phyloP scores from a whole-genome alignment of 2,113 vertebrate genomes.

The Cettia cetti region DNA sequence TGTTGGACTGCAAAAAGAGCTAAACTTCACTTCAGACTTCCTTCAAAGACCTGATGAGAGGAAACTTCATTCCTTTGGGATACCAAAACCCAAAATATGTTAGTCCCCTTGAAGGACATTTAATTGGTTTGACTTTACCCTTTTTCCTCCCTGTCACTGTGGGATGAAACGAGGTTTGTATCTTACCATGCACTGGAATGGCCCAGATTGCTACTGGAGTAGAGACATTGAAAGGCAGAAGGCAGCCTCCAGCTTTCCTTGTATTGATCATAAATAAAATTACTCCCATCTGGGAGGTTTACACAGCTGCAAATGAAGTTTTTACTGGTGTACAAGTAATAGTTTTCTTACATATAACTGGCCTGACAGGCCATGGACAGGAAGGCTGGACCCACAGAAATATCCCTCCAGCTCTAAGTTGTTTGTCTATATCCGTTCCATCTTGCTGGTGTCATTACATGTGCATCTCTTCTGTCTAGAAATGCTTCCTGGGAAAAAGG shows the following conservation, averaged over 20 bases:
- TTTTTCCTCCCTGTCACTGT: not conserved
- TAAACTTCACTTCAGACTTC: not conserved
- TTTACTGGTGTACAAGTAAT: not conserved
- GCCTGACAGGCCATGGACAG: not conserved
- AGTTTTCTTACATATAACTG: not conserved
- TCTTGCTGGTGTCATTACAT: not conserved
- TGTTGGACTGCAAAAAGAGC: not conserved
- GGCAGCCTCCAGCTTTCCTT: not conserved
- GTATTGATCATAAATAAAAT: not conserved
- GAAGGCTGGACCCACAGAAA: not conserved
- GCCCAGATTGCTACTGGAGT: not conserved
- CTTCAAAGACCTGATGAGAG: not conserved
- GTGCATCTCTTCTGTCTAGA: not conserved
- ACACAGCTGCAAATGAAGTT: not conserved
- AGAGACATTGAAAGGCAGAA: not conserved
- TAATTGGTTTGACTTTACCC: not conserved
- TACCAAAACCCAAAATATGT: not conserved
- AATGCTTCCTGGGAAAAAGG: not conserved
- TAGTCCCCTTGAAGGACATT: not conserved
- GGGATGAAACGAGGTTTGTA: not conserved
- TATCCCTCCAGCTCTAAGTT: not conserved
- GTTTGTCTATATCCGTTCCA: not conserved
- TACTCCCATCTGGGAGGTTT: not conserved
- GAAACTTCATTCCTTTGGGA: not conserved
- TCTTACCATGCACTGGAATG: not conserved